A percentile compares a stretch with the other conserved stretches of the same genome.
Conservation (phyloP, 2,113 vertebrate genomes). For the Paramormyrops kingsleyae region DNA sequence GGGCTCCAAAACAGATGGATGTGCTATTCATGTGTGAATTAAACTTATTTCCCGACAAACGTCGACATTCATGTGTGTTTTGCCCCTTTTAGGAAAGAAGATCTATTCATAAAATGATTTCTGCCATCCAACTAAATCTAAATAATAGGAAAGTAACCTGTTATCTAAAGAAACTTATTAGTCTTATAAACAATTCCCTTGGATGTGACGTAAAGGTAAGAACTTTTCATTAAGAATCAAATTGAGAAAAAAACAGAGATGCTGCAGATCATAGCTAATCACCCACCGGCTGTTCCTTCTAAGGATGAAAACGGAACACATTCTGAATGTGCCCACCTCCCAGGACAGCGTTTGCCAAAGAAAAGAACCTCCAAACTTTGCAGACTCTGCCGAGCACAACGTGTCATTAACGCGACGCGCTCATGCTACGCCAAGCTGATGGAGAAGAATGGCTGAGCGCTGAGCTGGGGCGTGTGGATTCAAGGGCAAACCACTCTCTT, state of each 20-base stretch:
- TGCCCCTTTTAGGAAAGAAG: constrained; percentile 9
- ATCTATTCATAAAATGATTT: constrained; percentile 25
- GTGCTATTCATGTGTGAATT: neutral
- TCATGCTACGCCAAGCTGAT: constrained; percentile 7
- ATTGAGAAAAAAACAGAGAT: neutral
- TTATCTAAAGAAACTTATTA: constrained; percentile 8
- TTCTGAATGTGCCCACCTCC: neutral
- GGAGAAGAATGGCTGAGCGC: neutral
- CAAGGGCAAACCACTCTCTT: neutral
- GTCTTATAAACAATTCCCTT: constrained; percentile 21
- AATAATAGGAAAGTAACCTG: neutral
- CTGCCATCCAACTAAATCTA: constrained; percentile 7
- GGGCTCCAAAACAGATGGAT: neutral
- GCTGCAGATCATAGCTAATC: neutral
- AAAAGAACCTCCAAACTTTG: neutral
- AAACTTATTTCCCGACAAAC: neutral
- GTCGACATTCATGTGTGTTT: neutral
- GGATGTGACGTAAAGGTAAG: constrained; percentile 26
- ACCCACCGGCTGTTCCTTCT: neutral
- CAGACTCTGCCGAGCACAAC: constrained; percentile 1
- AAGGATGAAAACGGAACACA: neutral
- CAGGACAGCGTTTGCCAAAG: neutral
- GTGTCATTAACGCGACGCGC: constrained; percentile 16
- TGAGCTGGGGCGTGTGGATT: neutral
- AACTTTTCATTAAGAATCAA: neutral